A percentile compares a stretch with the other conserved stretches of the same genome.
phyloP scores from a whole-genome alignment of 1,140 invertebrate species.

The Glossosoma conforme region DNA sequence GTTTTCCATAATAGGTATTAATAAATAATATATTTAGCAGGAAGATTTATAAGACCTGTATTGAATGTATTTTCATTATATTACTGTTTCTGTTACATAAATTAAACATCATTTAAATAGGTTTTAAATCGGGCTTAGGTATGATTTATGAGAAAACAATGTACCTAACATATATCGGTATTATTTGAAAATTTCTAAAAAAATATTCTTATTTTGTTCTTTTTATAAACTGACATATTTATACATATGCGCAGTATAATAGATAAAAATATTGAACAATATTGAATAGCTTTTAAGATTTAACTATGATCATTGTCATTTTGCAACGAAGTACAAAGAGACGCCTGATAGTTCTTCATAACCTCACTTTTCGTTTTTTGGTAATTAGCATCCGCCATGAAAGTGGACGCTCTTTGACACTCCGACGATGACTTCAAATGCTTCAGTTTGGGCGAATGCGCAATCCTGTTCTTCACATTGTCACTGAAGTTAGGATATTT shows the following conservation, averaged over 20 bases:
- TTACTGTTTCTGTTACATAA: no score
- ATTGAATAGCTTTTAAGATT: constrained; percentile 16
- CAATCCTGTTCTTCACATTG: constrained; percentile 27
- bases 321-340: constrained; percentile 21
- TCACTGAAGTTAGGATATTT: constrained; percentile 22
- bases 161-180: no score
- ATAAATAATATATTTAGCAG: no score
- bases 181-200: no score
- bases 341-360: constrained; percentile 28
- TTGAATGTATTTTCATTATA: no score
- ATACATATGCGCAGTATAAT: not conserved
- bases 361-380: constrained; percentile 30
- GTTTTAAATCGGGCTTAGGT: no score
- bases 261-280: constrained; percentile 5
- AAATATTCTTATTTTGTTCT: no score
- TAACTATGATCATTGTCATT: constrained; percentile 19
- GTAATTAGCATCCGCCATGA: constrained; percentile 20
- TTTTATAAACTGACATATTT: constrained; percentile 2
- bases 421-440: constrained; percentile 17
- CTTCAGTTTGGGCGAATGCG: constrained; percentile 26
- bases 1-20: no score
- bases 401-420: constrained; percentile 13
- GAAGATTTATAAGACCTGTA: no score
- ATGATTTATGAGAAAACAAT: no score
- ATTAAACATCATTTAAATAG: no score